Base-by-base conservation (phyloP, 2,113 vertebrate species). In the Charina bottae region DNA sequence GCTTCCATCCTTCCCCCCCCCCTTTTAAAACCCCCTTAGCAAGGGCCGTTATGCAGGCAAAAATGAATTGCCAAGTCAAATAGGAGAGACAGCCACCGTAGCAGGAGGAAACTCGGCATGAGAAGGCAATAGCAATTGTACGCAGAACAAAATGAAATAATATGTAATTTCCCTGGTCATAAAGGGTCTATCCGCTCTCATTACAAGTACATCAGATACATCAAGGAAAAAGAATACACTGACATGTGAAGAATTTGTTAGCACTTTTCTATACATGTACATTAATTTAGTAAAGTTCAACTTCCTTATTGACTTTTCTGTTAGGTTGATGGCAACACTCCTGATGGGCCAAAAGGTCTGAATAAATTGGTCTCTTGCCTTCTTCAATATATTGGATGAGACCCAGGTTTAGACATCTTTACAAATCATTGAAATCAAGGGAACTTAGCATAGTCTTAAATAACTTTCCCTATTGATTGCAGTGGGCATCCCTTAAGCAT, bases 81-180 rank as follows among this genome's bases (percentile, higher is more conserved):
- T 96, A 96, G 97, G 97, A 95, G 97, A 98, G 97, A 97, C 97
- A 97, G 97, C 97, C 97, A 97, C 94, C 94, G 96, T 97, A 97
- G 98, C 97, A 96, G 96, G 96, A 96, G 96, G 95, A 96, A 97
- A 97, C 95, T 97, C 94, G 96, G 95, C 96, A 95, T 93, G 96
- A 92, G 95, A 96, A 97, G 97, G 97, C 90, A 90, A 96, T 96
- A 95, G 93, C 97, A 95, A 97, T 96, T 97, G 96, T 96, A 97
- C 96, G 97, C 96, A 2, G 17, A 95, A 86, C 2, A 93, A 94
- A 92, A 95, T 96, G 96, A 98, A 98, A 98, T 97, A 97, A 97
- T 97, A 96, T 97, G 97, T 97, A 97, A 98, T 98, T 98, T 98
- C 95, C 95, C 94, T 91, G 93, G 96, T 97, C 97, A 97, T 97